Percentiles rank a stretch among this genome's conserved stretches.
These are phyloP conservation scores for Clarias batrachus DNA, from an alignment of 2,113 vertebrate species.

Conservation along the genomic window DNA sequence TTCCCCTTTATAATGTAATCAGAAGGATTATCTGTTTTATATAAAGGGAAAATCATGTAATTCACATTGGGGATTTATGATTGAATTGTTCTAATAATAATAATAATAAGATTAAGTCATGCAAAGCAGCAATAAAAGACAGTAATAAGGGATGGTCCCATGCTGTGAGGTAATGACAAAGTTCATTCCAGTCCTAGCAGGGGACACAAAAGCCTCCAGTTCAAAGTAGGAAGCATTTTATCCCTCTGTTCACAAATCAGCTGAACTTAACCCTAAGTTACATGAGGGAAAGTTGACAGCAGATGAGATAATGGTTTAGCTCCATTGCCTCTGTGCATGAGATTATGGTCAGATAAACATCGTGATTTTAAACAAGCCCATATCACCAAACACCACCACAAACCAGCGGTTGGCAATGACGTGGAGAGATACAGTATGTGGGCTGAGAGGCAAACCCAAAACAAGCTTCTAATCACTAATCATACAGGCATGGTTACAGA, in stretches of 20 bases:
- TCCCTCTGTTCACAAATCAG: constrained; percentile 40
- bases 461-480: not conserved
- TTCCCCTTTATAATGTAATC: constrained; percentile 51
- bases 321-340: not conserved
- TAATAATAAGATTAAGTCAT: constrained; percentile 46
- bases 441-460: not conserved
- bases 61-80: constrained; percentile 48
- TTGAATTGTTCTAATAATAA: constrained; percentile 48
- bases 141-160: constrained; percentile 45
- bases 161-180: constrained; percentile 48
- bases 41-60: constrained; percentile 50
- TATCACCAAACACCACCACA: not conserved
- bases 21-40: constrained; percentile 58
- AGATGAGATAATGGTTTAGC: not conserved
- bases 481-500: not conserved
- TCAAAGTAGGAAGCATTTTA: constrained; percentile 27
- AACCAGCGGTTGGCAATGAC: not conserved
- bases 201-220: constrained; percentile 21
- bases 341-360: too few species aligned
- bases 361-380: not conserved
- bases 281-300: not conserved
- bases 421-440: not conserved
- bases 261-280: constrained; percentile 16
- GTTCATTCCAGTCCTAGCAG: constrained; percentile 54
- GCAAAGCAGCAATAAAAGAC: constrained; percentile 29